These are phyloP conservation scores for Parasteatoda lunata DNA, from an alignment of 2,888 invertebrate species.

Conservation along the genomic window DNA sequence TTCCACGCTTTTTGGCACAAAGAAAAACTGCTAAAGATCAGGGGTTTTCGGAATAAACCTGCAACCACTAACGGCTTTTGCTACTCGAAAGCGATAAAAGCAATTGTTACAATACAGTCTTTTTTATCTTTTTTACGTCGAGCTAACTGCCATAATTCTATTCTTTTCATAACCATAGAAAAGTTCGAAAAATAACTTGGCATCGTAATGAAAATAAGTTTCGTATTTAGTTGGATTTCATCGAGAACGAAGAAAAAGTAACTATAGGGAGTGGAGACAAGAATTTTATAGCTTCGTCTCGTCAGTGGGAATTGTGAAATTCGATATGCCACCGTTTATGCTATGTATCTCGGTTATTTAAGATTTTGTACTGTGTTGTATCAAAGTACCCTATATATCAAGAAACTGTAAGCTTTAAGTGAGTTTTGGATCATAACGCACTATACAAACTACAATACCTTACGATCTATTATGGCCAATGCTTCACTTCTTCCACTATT, in stretches of 20 bases:
- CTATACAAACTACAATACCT: slow-evolving; percentile 43
- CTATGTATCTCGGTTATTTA: slow-evolving; percentile 27
- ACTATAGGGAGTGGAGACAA: slow-evolving; percentile 42
- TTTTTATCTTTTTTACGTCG: slow-evolving; percentile 47
- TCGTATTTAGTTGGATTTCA: slow-evolving; percentile 65
- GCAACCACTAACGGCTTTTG: slow-evolving; percentile 65
- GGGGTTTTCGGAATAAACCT: slow-evolving; percentile 5
- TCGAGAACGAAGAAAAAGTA: slow-evolving; percentile 30
- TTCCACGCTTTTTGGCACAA: slow-evolving; percentile 60
- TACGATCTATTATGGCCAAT: slow-evolving; percentile 57
- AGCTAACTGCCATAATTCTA: slow-evolving; percentile 65
- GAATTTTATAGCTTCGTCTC: slow-evolving; percentile 60
- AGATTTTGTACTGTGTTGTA: slow-evolving; percentile 47
- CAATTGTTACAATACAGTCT: slow-evolving; percentile 57
- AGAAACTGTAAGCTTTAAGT: slow-evolving; percentile 51
- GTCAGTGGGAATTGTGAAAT: slow-evolving; percentile 65
- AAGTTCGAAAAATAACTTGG: slow-evolving; percentile 35
- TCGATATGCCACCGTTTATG: slow-evolving; percentile 62
- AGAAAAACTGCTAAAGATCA: neutral
- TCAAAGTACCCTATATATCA: slow-evolving; percentile 64
- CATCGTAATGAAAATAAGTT: slow-evolving; percentile 58
- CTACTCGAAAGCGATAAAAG: slow-evolving; percentile 64
- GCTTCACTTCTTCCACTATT: slow-evolving; percentile 55
- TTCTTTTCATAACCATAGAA: slow-evolving; percentile 58
- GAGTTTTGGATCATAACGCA: slow-evolving; percentile 58